Evolutionary conservation across 2,888 invertebrate genomes (phyloP).

Genomic region (Hemistola chrysoprasaria): DNA sequence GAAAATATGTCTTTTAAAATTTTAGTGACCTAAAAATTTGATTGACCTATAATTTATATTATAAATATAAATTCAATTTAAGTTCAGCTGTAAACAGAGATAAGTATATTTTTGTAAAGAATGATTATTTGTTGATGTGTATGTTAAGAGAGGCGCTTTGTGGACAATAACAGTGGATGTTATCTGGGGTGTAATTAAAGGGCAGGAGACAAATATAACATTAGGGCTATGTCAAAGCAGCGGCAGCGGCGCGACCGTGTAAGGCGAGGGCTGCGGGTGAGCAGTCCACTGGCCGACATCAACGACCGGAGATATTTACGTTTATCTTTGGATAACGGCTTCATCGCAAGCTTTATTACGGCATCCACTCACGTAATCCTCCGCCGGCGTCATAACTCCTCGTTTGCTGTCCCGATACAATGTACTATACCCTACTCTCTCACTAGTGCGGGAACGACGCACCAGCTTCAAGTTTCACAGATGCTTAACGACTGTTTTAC

Average conservation of each 20-base stretch:
- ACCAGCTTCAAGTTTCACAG: slow-evolving; percentile 37
- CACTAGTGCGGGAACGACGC: slow-evolving; percentile 53
- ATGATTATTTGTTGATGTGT: slow-evolving; percentile 9
- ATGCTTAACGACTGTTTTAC: slow-evolving; percentile 23
- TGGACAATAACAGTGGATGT: slow-evolving; percentile 36
- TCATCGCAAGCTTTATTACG: slow-evolving; percentile 82
- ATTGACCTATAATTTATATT: no score
- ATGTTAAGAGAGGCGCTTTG: slow-evolving; percentile 26
- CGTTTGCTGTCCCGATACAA: slow-evolving; percentile 75
- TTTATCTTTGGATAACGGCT: slow-evolving; percentile 81
- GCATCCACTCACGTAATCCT: slow-evolving; percentile 82
- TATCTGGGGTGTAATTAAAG: slow-evolving; percentile 44
- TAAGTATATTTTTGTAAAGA: slow-evolving; percentile 8
- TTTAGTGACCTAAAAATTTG: no score
- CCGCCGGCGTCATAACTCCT: slow-evolving; percentile 79
- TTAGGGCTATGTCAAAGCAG: slow-evolving; percentile 24
- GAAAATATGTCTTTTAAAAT: no score
- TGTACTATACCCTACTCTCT: slow-evolving; percentile 71
- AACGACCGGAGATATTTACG: slow-evolving; percentile 77
- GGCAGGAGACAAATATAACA: slow-evolving; percentile 41
- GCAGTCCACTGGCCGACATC: slow-evolving; percentile 52
- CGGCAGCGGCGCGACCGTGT: slow-evolving; percentile 14
- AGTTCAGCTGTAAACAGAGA: no score
- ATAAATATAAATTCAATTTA: no score
- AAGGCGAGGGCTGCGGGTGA: slow-evolving; percentile 39